Base-by-base conservation (phyloP, 2,888 invertebrate species). In the Epinotia demarniana region DNA sequence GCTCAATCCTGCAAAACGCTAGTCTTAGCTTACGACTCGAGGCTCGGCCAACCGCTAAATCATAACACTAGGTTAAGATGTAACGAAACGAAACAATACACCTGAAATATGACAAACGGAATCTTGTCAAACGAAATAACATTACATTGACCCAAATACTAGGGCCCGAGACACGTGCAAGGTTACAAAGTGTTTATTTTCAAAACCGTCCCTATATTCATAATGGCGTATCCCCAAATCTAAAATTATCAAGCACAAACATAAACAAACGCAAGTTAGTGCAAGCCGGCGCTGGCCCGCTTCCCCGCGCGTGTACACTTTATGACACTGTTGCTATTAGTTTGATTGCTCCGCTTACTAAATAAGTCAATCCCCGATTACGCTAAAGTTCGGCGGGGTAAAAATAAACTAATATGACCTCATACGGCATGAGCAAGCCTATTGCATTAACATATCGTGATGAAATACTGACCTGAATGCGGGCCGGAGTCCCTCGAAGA, bases 61-160 rank as follows among this genome's bases (percentile, higher is more conserved):
- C 33, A 33, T 8, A 39, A 39, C 39, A 39, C 9, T 39, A 39
- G 23, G 13, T 18, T 46, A 39, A 64, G 46, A 62, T 27, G 27
- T 39, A 55, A 27, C 61, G 46, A 67, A 49, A 71, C 46, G 33
- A 19, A 53, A 71, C 57, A 72, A 78, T 81, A 79, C 81, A 83
- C 80, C 80, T 81, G 79, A 79, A 81, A 81, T 81, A 80, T 83
- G 82, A 82, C 79, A 81, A 85, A 84, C 82, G 83, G 77, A 81
- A 78, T 81, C 86, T 85, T 89, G 88, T 91, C 91, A 92, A 90
- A 87, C 86, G 87, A 87, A 88, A 88, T 87, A 88, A 89, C 86
- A 90, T 92, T 87, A 90, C 93, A 93, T 92, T 94, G 93, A 94
- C 93, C 93, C 86, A 93, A 90, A 93, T 93, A 88, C 87, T 85